Percentiles rank a stretch among this genome's conserved stretches.
Conservation (phyloP, 2,113 vertebrate genomes). For the Lophura nycthemera region DNA sequence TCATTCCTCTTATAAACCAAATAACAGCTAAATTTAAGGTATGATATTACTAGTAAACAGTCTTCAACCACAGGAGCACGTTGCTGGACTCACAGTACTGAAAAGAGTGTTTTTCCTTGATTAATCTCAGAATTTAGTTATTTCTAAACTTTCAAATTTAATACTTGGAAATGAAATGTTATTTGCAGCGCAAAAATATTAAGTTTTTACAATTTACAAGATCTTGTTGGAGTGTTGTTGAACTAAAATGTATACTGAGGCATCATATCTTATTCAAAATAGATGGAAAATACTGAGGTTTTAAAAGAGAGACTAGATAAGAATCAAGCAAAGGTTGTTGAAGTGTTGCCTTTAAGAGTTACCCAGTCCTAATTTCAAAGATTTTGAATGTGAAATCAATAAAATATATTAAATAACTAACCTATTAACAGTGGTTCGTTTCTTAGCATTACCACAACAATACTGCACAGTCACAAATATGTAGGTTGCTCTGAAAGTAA, state of each 20-base stretch:
- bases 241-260: neutral
- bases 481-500: too few relatives aligned
- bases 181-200: neutral
- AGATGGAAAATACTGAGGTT: accelerated
- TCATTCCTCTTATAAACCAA: conserved; percentile 99
- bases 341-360: neutral
- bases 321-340: neutral
- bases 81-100: neutral
- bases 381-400: neutral
- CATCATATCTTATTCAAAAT: neutral
- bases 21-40: conserved; percentile 99
- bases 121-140: neutral
- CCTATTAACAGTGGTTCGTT: neutral
- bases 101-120: neutral
- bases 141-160: neutral
- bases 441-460: neutral
- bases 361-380: neutral
- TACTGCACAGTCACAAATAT: neutral
- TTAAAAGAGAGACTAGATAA: neutral
- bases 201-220: neutral
- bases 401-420: neutral
- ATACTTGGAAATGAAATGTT: neutral
- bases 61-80: accelerated
- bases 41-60: neutral
- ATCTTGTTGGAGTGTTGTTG: neutral